Evolutionary conservation across 2,113 vertebrate genomes (phyloP).

Genomic region (Cheirogaleus medius): DNA sequence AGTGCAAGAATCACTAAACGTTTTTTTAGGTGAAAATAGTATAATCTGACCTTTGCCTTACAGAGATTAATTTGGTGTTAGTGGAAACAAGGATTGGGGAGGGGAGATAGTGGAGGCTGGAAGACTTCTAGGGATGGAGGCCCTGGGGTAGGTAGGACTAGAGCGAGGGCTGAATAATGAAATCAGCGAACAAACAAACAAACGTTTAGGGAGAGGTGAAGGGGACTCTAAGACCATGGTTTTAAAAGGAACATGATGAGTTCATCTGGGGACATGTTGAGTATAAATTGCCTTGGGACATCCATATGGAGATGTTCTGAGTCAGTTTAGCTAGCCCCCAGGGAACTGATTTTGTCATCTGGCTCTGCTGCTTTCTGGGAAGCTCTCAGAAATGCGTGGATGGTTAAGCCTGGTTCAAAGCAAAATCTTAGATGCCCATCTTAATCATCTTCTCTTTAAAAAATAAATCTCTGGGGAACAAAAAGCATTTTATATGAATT

Average conservation of each 20-base stretch:
- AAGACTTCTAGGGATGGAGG: neutral
- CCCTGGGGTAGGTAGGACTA: neutral
- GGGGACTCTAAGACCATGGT: neutral
- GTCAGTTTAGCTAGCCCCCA: slow-evolving; percentile 25
- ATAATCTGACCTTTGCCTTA: neutral
- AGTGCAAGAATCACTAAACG: neutral
- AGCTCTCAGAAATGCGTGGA: neutral
- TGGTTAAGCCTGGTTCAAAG: neutral
- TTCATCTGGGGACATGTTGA: neutral
- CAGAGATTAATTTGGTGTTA: neutral
- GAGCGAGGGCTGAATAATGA: neutral
- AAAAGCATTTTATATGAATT: neutral
- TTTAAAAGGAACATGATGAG: slow-evolving; percentile 3
- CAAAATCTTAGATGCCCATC: neutral
- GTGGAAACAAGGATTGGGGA: neutral
- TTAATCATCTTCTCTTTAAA: neutral
- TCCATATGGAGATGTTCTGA: slow-evolving; percentile 10
- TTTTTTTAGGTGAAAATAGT: neutral
- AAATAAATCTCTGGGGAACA: neutral
- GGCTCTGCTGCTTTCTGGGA: neutral
- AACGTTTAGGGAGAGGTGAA: neutral
- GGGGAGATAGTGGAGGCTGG: neutral
- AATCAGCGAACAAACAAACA: neutral
- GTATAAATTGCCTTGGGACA: neutral
- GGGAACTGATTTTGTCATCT: slow-evolving; percentile 25